These are phyloP conservation scores for Drosophila stalkeri DNA, from an alignment of 2,888 invertebrate species.

Conservation along the genomic window DNA sequence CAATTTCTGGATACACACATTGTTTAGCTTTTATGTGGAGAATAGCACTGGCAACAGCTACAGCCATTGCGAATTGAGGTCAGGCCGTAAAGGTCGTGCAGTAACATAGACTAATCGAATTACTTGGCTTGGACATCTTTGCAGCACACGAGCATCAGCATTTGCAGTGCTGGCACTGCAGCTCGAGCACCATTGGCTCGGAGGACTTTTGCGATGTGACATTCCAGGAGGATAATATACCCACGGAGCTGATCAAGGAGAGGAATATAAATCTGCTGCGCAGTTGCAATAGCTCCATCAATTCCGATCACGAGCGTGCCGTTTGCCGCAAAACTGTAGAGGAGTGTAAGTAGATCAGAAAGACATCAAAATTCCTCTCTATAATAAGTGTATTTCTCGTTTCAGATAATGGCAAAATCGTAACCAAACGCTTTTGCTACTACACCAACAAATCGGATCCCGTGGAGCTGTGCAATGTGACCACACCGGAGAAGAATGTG, in stretches of 20 bases:
- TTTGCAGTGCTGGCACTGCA: constrained; percentile 83
- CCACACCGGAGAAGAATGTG: constrained; percentile 79
- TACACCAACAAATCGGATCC: constrained; percentile 84
- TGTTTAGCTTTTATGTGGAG: not conserved
- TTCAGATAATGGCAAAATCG: constrained; percentile 76
- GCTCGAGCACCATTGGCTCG: constrained; percentile 82
- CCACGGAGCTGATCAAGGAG: constrained; percentile 72
- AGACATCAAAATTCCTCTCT: not conserved
- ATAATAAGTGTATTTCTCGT: not conserved
- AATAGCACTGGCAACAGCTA: not conserved
- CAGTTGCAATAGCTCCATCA: constrained; percentile 80
- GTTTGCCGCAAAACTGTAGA: constrained; percentile 84
- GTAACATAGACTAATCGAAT: constrained; percentile 17
- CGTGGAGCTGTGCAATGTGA: constrained; percentile 76
- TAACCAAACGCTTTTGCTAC: constrained; percentile 84
- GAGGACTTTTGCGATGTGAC: constrained; percentile 82
- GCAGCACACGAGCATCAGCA: constrained; percentile 49
- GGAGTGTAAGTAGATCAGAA: constrained; percentile 67
- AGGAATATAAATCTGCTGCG: constrained; percentile 79
- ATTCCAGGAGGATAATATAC: constrained; percentile 82
- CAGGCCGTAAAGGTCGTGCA: constrained; percentile 49
- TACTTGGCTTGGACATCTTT: not conserved
- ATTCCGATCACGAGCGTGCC: constrained; percentile 82
- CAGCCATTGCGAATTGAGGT: constrained; percentile 24
- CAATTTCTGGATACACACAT: constrained; percentile 5